These are phyloP conservation scores for Meles meles DNA, from an alignment of 2,113 vertebrate species.

Conservation along the genomic window DNA sequence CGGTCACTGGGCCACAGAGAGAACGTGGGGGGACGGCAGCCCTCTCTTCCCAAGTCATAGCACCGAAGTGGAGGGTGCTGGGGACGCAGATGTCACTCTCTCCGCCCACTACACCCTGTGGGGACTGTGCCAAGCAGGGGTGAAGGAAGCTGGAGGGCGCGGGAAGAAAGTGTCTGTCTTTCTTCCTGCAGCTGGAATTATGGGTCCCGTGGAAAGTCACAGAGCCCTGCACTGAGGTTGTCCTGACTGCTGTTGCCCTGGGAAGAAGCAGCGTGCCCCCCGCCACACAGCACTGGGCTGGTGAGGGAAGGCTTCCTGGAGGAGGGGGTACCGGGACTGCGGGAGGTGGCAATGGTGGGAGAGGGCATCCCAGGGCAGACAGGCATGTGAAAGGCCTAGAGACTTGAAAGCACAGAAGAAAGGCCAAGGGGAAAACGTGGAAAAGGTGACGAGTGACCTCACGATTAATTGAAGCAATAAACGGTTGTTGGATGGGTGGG, in stretches of 20 bases:
- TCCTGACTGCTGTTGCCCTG: fast-evolving
- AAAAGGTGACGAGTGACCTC: neutral
- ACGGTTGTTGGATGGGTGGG: neutral
- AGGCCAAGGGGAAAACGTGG: neutral
- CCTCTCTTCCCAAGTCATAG: neutral
- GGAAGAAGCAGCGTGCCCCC: neutral
- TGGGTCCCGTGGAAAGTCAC: fast-evolving
- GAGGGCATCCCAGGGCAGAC: neutral
- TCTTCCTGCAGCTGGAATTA: neutral
- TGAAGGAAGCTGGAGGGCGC: neutral
- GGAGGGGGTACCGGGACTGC: neutral
- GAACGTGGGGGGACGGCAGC: neutral
- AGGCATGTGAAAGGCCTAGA: neutral
- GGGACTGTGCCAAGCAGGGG: neutral
- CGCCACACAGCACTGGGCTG: neutral
- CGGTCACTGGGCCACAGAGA: neutral
- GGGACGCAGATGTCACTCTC: neutral
- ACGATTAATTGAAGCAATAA: neutral
- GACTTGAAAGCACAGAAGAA: neutral
- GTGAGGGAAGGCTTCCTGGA: neutral
- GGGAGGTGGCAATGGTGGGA: neutral
- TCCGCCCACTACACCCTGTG: neutral
- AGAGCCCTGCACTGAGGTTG: neutral
- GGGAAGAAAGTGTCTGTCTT: neutral
- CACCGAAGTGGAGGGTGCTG: neutral